These are phyloP conservation scores for Mayetiola destructor DNA, from an alignment of 2,888 invertebrate genomes.

Conservation along the genomic window DNA sequence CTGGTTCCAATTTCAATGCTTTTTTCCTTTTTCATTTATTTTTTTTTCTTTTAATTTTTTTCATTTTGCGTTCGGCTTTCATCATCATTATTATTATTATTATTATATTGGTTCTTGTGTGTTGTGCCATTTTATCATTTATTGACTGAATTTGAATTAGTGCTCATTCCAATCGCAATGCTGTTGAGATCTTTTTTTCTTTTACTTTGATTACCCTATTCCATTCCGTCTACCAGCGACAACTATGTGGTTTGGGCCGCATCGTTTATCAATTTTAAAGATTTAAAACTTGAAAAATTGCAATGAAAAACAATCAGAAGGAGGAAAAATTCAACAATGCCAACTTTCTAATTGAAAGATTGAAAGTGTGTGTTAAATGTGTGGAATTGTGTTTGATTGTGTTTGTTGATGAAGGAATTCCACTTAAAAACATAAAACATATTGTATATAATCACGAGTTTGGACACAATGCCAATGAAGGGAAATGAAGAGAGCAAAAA, in stretches of 20 bases:
- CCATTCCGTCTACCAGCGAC: background rate
- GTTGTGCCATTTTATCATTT: background rate
- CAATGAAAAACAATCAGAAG: background rate
- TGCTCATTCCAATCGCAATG: no score
- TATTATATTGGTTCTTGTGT: background rate
- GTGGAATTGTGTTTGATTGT: no score
- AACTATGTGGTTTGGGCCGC: background rate
- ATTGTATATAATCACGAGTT: no score
- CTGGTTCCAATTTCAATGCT: background rate
- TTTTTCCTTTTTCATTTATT: background rate
- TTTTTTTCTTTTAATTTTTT: background rate
- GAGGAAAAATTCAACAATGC: background rate
- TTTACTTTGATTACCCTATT: background rate
- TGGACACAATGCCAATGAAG: no score
- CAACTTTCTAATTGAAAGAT: background rate
- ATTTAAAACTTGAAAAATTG: background rate
- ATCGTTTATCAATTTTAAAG: background rate
- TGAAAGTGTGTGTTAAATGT: background rate
- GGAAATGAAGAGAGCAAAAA: no score
- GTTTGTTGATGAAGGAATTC: no score
- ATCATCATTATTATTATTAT: background rate
- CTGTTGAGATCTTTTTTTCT: no score
- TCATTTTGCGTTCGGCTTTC: background rate
- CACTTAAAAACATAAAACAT: no score
- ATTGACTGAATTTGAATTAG: background rate